Conservation (phyloP, 1,140 invertebrate genomes). For the Papilio machaon region DNA sequence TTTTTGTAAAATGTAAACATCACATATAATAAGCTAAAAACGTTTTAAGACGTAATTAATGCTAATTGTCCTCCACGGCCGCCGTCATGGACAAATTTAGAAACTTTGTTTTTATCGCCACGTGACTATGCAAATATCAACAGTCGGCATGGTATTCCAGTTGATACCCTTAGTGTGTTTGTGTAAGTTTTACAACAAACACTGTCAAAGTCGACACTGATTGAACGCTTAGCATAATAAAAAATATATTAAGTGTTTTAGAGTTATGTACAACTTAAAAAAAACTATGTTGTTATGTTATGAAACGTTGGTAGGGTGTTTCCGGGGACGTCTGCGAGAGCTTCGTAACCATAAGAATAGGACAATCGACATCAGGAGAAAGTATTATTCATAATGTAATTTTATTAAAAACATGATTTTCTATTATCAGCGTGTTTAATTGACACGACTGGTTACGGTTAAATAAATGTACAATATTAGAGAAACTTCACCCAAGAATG, state of each 20-base stretch:
- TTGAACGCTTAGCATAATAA: background rate
- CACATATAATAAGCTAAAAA: constrained; percentile 23
- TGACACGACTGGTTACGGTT: background rate
- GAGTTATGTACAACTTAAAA: background rate
- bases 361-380: background rate
- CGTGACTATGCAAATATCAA: constrained; percentile 29
- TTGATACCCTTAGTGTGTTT: constrained; percentile 7
- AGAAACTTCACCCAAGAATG: constrained; percentile 55
- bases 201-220: background rate
- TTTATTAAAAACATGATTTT: background rate
- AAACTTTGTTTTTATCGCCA: constrained; percentile 34
- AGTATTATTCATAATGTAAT: background rate
- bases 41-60: constrained; percentile 26
- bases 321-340: too few species aligned
- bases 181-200: background rate
- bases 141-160: background rate
- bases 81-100: constrained; percentile 28
- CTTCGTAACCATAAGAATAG: background rate
- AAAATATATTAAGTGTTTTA: background rate
- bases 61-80: constrained; percentile 18
- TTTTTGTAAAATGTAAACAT: constrained; percentile 1
- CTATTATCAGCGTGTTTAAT: background rate
- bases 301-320: too few species aligned
- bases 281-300: background rate
- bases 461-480: background rate